Evolutionary conservation across 1,140 invertebrate genomes (phyloP), one percentile per base, ranked within the genome.

Genomic region (Musca domestica): DNA sequence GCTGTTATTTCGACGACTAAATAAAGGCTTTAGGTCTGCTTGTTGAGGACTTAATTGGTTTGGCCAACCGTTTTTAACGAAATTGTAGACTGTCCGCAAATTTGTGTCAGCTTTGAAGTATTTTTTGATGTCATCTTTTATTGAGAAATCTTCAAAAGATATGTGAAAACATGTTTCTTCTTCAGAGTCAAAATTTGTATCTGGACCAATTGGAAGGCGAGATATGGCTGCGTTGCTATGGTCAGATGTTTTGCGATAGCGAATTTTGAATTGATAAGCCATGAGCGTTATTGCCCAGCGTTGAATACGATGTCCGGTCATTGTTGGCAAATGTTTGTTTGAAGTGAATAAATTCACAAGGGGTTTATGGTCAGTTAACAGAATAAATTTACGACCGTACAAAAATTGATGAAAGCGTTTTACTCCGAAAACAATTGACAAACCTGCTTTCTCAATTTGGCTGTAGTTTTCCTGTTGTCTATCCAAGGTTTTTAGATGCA

Each of bases 401-500:
- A 86, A 56, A 66, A 84, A 87, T 54, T 86, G 73, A 66, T 87
- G 82, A 71, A 87, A 87, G 67, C 83, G 84, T 56, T 74, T 71
- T 19, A 85, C 68, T n/a, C 82, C 83, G 73, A 79, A 85, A 56
- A 86, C 67, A 41, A 87, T 81, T 4, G 82, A 77, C 3, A 84
- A 71, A 0, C 76, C 84, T 74, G 88, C 86, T 70, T 84, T 84
- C 34, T 89, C 84, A 9, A 86, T 75, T 69, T 86, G 83, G 20
- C 77, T 74, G 72, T 87, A 88, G 12, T 84, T 84, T 69, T 74
- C 69, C 73, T 88, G 83, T 3, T 83, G 72, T 3, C 51, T 34
- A 15, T 74, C 81, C 7, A 88, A 72, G 4, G 83, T 81, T n/a
- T 17, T 81, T 73, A n/a, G 84, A 87, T 0, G 79, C 83, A 73